These are phyloP conservation scores for Sphaeridia pumilis DNA, from an alignment of 2,888 invertebrate genomes.

Conservation along the genomic window DNA sequence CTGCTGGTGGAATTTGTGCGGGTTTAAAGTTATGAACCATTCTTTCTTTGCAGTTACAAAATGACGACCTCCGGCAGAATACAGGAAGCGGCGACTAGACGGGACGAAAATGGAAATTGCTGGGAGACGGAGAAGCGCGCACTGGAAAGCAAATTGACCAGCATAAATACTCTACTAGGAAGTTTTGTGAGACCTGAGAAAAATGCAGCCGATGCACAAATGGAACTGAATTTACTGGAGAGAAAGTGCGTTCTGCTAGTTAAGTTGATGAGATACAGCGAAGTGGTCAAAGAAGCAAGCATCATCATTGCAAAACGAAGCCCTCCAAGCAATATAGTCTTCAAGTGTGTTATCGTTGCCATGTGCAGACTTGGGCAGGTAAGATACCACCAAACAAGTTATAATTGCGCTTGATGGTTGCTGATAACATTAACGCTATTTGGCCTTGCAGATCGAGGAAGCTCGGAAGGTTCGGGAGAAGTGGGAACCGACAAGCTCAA, in stretches of 20 bases:
- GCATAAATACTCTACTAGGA: not conserved
- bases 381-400: conserved; percentile 5
- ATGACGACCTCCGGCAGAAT: no score
- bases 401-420: not conserved
- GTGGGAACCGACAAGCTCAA: conserved; percentile 27
- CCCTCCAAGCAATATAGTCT: conserved; percentile 24
- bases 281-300: conserved; percentile 28
- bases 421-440: not conserved
- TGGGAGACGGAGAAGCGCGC: conserved; percentile 3
- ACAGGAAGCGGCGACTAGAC: not conserved
- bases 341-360: conserved; percentile 29
- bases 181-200: not conserved
- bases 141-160: conserved; percentile 9
- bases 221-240: conserved; percentile 3
- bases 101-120: conserved; percentile 12
- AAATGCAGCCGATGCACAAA: not conserved
- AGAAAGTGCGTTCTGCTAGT: conserved; percentile 19
- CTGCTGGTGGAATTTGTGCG: no score
- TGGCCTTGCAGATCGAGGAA: conserved; percentile 20
- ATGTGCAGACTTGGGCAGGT: conserved; percentile 29
- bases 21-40: no score
- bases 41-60: no score
- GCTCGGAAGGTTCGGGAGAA: conserved; percentile 25
- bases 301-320: conserved; percentile 27
- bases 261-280: conserved; percentile 25